These are phyloP conservation scores for Amblyteles armatorius DNA, from an alignment of 2,888 invertebrate species.

Conservation along the genomic window DNA sequence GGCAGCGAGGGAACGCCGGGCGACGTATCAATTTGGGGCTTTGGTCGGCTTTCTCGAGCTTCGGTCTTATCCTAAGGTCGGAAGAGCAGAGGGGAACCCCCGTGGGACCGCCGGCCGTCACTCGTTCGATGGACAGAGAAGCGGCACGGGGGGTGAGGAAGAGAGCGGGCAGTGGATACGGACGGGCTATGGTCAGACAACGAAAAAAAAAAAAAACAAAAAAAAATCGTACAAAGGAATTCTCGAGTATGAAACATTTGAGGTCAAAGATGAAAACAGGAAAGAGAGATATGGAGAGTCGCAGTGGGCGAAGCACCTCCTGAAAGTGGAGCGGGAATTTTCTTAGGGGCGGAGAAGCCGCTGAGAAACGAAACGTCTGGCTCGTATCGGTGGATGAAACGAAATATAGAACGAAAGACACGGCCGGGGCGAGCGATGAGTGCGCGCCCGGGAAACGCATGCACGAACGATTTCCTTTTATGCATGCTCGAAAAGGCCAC, in stretches of 20 bases:
- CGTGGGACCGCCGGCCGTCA: constrained; percentile 33
- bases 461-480: constrained; percentile 67
- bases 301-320: constrained; percentile 19
- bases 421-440: constrained; percentile 41
- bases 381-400: constrained; percentile 57
- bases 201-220: background rate
- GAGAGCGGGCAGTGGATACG: constrained; percentile 33
- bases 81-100: background rate
- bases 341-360: background rate
- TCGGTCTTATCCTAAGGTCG: constrained; percentile 2
- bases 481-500: constrained; percentile 62
- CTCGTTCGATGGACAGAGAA: background rate
- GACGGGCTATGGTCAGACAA: constrained; percentile 43
- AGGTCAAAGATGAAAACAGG: constrained; percentile 17
- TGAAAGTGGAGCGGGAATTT: constrained; percentile 5
- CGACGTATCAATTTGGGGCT: constrained; percentile 32
- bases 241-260: constrained; percentile 20
- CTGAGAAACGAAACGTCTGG: constrained; percentile 52
- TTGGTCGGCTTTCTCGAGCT: constrained; percentile 3
- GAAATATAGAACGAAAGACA: constrained; percentile 62
- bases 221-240: background rate
- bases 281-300: background rate
- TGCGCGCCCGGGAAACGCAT: constrained; percentile 54
- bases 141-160: background rate
- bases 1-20: constrained; percentile 9